phyloP scores from a whole-genome alignment of 1,140 invertebrate species.

The Calosoma granatense region DNA sequence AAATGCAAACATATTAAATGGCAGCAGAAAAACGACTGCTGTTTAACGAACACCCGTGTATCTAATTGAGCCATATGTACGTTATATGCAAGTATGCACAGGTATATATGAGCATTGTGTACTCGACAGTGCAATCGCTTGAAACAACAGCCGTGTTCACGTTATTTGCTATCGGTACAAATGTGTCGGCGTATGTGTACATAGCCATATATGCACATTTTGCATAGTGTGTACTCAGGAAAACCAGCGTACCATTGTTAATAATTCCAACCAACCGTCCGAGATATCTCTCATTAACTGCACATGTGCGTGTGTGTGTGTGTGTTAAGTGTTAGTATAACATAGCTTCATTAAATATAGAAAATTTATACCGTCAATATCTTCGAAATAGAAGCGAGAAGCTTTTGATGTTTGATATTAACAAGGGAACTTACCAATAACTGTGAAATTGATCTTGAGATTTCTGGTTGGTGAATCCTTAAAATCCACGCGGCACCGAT shows the following conservation, averaged over 20 bases:
- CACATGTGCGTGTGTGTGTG: too few species aligned
- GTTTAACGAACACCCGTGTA: too few species aligned
- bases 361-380: too few species aligned
- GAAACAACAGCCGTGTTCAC: background rate
- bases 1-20: too few species aligned
- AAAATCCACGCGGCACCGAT: constrained; percentile 81
- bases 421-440: constrained; percentile 68
- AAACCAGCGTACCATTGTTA: background rate
- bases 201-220: background rate
- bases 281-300: background rate
- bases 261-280: background rate
- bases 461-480: constrained; percentile 77
- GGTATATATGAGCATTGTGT: background rate
- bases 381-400: too few species aligned
- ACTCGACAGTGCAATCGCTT: background rate
- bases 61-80: background rate
- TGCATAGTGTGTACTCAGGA: background rate
- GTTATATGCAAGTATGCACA: too few species aligned
- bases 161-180: constrained; percentile 3
- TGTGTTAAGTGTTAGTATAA: too few species aligned
- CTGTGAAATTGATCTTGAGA: constrained; percentile 73
- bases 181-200: background rate
- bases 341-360: too few species aligned
- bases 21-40: too few species aligned
- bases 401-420: too few species aligned